phyloP scores from a whole-genome alignment of 2,797 vertebrate species.

The Gambusia yucatana region DNA sequence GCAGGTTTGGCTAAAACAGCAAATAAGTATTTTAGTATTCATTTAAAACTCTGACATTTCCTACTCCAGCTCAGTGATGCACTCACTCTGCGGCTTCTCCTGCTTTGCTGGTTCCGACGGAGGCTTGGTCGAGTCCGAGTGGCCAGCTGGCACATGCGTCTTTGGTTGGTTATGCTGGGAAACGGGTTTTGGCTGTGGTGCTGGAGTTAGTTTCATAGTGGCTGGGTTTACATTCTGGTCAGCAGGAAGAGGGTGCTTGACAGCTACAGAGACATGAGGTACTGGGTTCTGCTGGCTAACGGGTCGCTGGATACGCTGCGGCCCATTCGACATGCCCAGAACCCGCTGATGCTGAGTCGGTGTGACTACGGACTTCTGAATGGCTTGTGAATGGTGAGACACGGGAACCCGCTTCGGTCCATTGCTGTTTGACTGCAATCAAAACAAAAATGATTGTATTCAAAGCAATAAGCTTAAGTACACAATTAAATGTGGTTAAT shows the following conservation, averaged over 20 bases:
- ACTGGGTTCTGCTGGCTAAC: constrained; percentile 64
- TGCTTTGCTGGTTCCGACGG: constrained; percentile 42
- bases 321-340: constrained; percentile 81
- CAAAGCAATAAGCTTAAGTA: not conserved
- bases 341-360: constrained; percentile 79
- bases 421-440: constrained; percentile 60
- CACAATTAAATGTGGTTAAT: not conserved
- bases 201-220: constrained; percentile 24
- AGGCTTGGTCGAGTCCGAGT: constrained; percentile 24
- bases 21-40: not conserved
- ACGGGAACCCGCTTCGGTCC: constrained; percentile 86
- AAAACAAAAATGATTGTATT: not conserved
- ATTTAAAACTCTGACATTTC: not conserved
- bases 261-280: constrained; percentile 8
- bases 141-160: constrained; percentile 15
- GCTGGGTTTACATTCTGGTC: constrained; percentile 73
- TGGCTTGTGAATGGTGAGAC: constrained; percentile 75
- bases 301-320: constrained; percentile 79
- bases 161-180: constrained; percentile 49
- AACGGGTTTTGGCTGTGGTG: constrained; percentile 41
- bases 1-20: constrained; percentile 57
- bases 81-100: constrained; percentile 70
- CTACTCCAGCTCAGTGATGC: not conserved
- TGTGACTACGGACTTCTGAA: constrained; percentile 34
- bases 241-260: constrained; percentile 31